A percentile compares a stretch with the other conserved stretches of the same genome.
phyloP scores from a whole-genome alignment of 2,797 vertebrate genomes.

The Allenopithecus nigroviridis region DNA sequence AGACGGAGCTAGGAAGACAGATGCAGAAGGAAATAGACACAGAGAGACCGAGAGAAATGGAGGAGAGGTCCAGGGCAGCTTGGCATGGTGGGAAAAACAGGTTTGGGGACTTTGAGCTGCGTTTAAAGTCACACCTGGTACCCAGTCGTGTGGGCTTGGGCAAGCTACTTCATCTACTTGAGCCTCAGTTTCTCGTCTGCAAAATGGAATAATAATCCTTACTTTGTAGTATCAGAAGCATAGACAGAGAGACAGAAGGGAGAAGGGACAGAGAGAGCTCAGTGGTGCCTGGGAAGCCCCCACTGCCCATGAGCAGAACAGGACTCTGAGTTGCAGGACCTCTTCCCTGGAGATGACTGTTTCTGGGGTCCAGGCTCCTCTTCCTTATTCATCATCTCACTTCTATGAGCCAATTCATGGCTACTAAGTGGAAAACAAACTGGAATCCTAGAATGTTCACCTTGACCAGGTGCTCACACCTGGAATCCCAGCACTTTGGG shows the following conservation, averaged over 20 bases:
- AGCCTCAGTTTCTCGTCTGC: neutral
- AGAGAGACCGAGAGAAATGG: neutral
- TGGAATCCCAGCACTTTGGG: neutral
- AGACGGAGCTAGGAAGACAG: conserved; percentile 38
- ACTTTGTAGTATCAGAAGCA: neutral
- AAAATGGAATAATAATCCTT: neutral
- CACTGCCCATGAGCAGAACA: rapidly evolving
- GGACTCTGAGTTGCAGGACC: neutral
- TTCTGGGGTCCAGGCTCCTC: neutral
- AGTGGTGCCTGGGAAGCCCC: neutral
- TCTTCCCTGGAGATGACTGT: neutral
- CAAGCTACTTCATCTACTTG: neutral
- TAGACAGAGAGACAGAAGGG: neutral
- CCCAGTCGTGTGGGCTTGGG: neutral
- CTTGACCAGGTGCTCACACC: neutral
- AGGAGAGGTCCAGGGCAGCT: neutral
- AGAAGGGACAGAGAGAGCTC: neutral
- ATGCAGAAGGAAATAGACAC: neutral
- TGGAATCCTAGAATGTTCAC: neutral
- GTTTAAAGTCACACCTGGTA: neutral
- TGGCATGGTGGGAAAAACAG: neutral
- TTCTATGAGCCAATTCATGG: neutral
- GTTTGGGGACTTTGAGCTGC: neutral
- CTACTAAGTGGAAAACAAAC: neutral
- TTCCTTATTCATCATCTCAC: neutral